Conservation (phyloP, 2,113 vertebrate species). For the Ardeotis arabs region DNA sequence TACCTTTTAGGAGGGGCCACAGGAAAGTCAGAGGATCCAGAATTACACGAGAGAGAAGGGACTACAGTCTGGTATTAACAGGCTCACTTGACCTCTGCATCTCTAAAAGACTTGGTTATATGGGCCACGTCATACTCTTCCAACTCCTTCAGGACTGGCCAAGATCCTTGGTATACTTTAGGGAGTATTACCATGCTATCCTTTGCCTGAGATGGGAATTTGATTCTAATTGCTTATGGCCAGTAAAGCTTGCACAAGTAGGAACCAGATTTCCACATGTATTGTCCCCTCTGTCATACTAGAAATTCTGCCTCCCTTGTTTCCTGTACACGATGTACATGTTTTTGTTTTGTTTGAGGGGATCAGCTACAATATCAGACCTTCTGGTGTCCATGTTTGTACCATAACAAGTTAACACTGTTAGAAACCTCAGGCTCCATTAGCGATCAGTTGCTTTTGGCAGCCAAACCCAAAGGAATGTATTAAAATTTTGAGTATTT, state of each 20-base stretch:
- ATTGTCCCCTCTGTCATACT: not conserved
- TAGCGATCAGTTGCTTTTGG: not conserved
- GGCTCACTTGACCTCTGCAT: not conserved
- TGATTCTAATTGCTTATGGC: not conserved
- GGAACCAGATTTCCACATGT: not conserved
- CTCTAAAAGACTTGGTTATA: not conserved
- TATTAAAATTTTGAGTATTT: not conserved
- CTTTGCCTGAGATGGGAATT: not conserved
- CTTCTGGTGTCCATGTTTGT: not conserved
- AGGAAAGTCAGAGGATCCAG: not conserved
- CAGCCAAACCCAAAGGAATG: not conserved
- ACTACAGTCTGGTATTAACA: not conserved
- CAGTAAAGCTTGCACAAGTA: not conserved
- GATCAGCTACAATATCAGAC: not conserved
- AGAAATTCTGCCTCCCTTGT: not conserved
- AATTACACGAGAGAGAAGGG: not conserved
- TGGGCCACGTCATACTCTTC: not conserved
- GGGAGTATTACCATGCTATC: not conserved
- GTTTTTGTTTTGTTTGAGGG: not conserved
- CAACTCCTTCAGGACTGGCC: not conserved
- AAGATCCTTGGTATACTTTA: not conserved
- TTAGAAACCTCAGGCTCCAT: not conserved
- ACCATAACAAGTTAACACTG: not conserved
- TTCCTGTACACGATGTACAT: not conserved
- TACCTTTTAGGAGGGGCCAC: not conserved